phyloP scores from a whole-genome alignment of 1,140 invertebrate genomes.

The Aphelenchoides fujianensis region DNA sequence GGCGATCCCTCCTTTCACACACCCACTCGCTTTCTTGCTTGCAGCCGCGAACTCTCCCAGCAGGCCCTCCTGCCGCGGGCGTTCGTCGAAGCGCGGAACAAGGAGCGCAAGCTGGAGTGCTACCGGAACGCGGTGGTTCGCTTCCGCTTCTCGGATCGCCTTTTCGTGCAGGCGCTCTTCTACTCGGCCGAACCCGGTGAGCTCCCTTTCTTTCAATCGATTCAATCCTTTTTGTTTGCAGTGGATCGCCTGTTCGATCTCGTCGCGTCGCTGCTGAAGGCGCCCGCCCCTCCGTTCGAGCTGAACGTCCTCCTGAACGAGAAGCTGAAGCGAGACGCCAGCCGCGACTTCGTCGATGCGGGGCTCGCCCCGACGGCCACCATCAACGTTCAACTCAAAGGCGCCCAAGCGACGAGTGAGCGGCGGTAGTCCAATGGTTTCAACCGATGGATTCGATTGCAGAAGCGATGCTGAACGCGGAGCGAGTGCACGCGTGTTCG shows the following conservation, averaged over 20 bases:
- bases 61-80: slow-evolving; percentile 20
- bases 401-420: not conserved
- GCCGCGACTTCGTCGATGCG: slow-evolving; percentile 19
- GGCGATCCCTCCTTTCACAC: not conserved
- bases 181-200: slow-evolving; percentile 27
- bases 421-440: not conserved
- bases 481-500: not conserved
- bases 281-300: not conserved
- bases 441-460: not conserved
- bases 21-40: too few relatives aligned
- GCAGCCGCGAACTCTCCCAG: not conserved
- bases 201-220: not conserved
- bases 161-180: slow-evolving; percentile 22
- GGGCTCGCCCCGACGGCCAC: slow-evolving; percentile 20
- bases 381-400: slow-evolving; percentile 16
- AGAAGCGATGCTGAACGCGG: not conserved
- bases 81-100: slow-evolving; percentile 25
- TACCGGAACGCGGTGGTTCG: slow-evolving; percentile 32
- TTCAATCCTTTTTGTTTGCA: not conserved
- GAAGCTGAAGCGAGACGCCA: slow-evolving; percentile 5
- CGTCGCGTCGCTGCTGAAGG: not conserved
- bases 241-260: slow-evolving; percentile 19
- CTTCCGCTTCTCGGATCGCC: slow-evolving; percentile 8
- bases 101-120: slow-evolving; percentile 19
- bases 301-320: slow-evolving; percentile 10